These are phyloP conservation scores for Hemibagrus wyckioides DNA, from an alignment of 2,113 vertebrate species.

Conservation along the genomic window DNA sequence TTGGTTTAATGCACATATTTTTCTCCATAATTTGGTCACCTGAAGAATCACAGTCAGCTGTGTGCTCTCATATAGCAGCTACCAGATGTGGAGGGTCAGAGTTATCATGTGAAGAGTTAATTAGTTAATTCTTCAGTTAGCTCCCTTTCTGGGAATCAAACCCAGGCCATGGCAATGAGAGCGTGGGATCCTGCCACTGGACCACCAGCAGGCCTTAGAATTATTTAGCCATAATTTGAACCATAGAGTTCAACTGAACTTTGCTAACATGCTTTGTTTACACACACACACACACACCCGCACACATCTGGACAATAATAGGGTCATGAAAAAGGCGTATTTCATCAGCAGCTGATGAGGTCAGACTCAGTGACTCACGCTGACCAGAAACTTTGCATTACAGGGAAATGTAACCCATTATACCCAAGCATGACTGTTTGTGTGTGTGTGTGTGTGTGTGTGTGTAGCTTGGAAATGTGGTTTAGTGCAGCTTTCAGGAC, in stretches of 20 bases:
- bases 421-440: neutral
- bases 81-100: neutral
- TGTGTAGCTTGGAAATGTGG: neutral
- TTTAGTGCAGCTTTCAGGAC: neutral
- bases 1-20: neutral
- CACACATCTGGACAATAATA: neutral
- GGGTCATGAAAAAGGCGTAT: neutral
- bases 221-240: neutral
- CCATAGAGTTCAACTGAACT: neutral
- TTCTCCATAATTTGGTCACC: neutral
- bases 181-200: too few relatives aligned
- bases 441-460: neutral
- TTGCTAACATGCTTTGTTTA: too few relatives aligned
- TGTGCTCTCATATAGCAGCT: neutral
- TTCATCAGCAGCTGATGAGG: neutral
- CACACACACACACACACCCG: too few relatives aligned
- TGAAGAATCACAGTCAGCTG: neutral
- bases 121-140: too few relatives aligned
- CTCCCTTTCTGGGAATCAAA: too few relatives aligned
- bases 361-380: conserved; percentile 18
- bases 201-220: too few relatives aligned
- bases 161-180: too few relatives aligned
- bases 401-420: conserved; percentile 22
- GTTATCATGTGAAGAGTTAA: too few relatives aligned
- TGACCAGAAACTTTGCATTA: conserved; percentile 28